Evolutionary conservation across 2,113 vertebrate genomes (phyloP), one percentile per base, ranked within the genome.

Genomic region (Upupa epops): DNA sequence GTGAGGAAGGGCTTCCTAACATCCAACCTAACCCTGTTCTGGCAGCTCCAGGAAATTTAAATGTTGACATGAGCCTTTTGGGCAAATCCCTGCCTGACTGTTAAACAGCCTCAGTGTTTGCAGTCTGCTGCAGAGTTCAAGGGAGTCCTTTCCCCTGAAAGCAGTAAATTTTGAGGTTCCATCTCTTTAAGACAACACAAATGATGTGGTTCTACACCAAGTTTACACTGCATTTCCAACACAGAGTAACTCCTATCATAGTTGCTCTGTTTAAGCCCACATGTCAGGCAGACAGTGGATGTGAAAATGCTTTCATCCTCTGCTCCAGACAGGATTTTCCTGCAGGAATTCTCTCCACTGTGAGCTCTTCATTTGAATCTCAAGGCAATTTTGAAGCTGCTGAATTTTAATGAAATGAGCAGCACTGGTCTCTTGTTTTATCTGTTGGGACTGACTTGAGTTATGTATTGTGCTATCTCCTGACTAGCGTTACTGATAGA

Each of bases 21-120:
- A n/a, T n/a, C n/a, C n/a, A n/a, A n/a, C n/a, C n/a, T n/a, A n/a
- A n/a, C n/a, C n/a, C n/a, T n/a, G n/a, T n/a, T n/a, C n/a, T n/a
- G n/a, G n/a, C n/a, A n/a, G n/a, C n/a, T n/a, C n/a, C n/a, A n/a
- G n/a, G n/a, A n/a, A 95, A 88, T 75, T 86, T 82, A 86, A 91
- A 88, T 92, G n/a, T 89, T 92, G 92, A 21, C 28, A 51, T 82
- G 70, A 94, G 45, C 48, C 32, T 84, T 65, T 91, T 85, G 60
- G 25, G 73, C 77, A 89, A 73, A 88, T 93, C 61, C 82, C 51
- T 88, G 56, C 4, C 25, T 88, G 36, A 32, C 51, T 77, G 28
- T 89, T 84, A 91, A 52, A 77, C 77, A 78, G 36, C 40, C 46
- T 36, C 75, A 48, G 40, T 75, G 36, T 86, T 88, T 73, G 70